phyloP scores from a whole-genome alignment of 2,888 invertebrate species.

The Petrophora chlorosata region DNA sequence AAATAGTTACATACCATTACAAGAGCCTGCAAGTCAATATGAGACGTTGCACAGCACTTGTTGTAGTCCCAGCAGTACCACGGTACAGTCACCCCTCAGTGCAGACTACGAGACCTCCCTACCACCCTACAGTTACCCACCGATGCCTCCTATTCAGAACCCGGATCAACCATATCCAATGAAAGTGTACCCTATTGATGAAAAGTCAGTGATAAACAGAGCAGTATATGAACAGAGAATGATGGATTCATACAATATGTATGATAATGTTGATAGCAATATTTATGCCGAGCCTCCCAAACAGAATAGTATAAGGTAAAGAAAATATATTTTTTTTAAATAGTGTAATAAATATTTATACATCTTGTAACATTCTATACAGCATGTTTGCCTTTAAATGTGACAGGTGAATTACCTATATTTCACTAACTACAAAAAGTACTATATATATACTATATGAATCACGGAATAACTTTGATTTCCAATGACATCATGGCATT shows the following conservation, averaged over 20 bases:
- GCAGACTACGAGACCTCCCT: slow-evolving; percentile 64
- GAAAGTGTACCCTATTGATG: slow-evolving; percentile 71
- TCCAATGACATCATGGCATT: slow-evolving; percentile 4
- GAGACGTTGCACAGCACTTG: slow-evolving; percentile 70
- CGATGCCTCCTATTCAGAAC: slow-evolving; percentile 43
- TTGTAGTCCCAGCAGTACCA: slow-evolving; percentile 71
- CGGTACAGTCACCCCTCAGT: slow-evolving; percentile 62
- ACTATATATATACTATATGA: background rate
- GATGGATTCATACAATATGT: slow-evolving; percentile 57
- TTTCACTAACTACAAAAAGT: too few species aligned
- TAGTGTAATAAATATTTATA: background rate
- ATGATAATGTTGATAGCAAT: slow-evolving; percentile 65
- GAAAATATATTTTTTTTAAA: slow-evolving; percentile 17
- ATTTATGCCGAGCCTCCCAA: slow-evolving; percentile 60
- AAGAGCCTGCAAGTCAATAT: slow-evolving; percentile 63
- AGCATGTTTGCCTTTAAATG: too few species aligned
- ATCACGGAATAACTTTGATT: slow-evolving; percentile 1
- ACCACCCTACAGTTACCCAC: slow-evolving; percentile 51
- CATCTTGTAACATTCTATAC: too few species aligned
- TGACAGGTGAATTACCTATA: too few species aligned
- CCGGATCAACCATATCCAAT: slow-evolving; percentile 56
- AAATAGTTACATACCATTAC: slow-evolving; percentile 43
- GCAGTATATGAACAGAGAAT: slow-evolving; percentile 61
- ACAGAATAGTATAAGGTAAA: slow-evolving; percentile 73
- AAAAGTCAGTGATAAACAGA: slow-evolving; percentile 61